Evolutionary conservation across 2,888 invertebrate genomes (phyloP), one percentile per base, ranked within the genome.

Genomic region (Trachelus iudaicus): DNA sequence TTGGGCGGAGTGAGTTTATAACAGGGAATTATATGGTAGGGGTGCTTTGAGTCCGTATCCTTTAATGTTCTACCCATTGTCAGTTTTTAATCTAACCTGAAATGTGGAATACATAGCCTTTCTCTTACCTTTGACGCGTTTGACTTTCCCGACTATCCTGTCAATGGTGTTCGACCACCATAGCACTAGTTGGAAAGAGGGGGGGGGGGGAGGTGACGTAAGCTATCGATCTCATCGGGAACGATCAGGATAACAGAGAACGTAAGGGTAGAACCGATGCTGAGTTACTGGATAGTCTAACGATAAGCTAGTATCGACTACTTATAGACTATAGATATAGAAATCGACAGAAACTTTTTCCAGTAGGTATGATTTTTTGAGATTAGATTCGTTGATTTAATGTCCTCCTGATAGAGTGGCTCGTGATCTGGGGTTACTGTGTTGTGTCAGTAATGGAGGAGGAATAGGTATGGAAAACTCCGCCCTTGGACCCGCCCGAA

Each of bases 181-280:
- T 56, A 71, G 12, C 71, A 71, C 3, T 11, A 0, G 73, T 78
- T n/a, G n/a, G n/a, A n/a, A n/a, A n/a, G 69, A 74, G 75, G 80
- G 79, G 82, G 81, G 81, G 86, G 75, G 75, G 80, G 80, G 82
- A 81, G 81, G 86, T 90, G 88, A 88, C 88, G 89, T 89, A 89
- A 88, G 90, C 90, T 90, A 90, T 90, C 90, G 90, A 90, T 90
- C 89, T 86, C 89, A 90, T 90, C 86, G 89, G 89, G 89, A 90
- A 90, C 86, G 89, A 90, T 84, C 87, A 90, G 90, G 90, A 83
- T 80, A 86, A 81, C 86, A 90, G 89, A 83, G 82, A 77, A 74
- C 11, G n/a, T 33, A 35, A 76, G 76, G 34, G 71, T 31, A 31
- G 31, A 33, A 56, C 56, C 23, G 56, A 56, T 56, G 23, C 56